A percentile compares a stretch with the other conserved stretches of the same genome.
phyloP scores from a whole-genome alignment of 2,888 invertebrate species.

The Limnephilus lunatus region DNA sequence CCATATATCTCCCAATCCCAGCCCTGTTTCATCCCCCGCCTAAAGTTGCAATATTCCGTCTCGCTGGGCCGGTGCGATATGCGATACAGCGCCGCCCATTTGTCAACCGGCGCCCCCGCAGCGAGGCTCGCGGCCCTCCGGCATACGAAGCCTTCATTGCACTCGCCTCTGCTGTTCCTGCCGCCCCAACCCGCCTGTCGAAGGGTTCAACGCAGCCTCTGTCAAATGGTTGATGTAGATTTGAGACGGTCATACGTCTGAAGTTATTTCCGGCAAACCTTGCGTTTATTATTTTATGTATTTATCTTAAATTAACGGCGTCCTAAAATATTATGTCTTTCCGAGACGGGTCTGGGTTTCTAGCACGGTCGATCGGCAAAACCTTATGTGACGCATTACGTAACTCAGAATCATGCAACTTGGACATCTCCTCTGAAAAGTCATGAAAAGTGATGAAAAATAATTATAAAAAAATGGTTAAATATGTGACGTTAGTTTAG shows the following conservation, averaged over 20 bases:
- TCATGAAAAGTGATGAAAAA: no score
- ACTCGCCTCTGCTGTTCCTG: background rate
- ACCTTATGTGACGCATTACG: no score
- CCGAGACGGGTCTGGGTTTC: no score
- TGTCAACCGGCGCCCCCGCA: slow-evolving; percentile 58
- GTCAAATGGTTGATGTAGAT: background rate
- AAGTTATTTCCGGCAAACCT: no score
- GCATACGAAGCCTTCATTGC: background rate
- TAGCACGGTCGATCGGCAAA: no score
- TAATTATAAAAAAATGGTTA: no score
- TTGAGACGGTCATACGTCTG: background rate
- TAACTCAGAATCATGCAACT: no score
- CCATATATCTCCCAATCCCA: slow-evolving; percentile 67
- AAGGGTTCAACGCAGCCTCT: background rate
- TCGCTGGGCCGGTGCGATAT: slow-evolving; percentile 64
- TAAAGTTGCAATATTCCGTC: slow-evolving; percentile 63
- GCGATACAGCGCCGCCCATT: slow-evolving; percentile 65
- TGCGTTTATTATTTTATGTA: background rate
- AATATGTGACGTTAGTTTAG: no score
- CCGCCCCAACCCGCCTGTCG: background rate
- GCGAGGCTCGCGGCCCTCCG: background rate
- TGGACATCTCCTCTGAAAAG: no score
- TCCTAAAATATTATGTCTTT: no score
- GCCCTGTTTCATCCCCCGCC: slow-evolving; percentile 70
- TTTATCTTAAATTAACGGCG: no score